Conservation (phyloP, 1,140 invertebrate species). For the Euwallacea similis region DNA sequence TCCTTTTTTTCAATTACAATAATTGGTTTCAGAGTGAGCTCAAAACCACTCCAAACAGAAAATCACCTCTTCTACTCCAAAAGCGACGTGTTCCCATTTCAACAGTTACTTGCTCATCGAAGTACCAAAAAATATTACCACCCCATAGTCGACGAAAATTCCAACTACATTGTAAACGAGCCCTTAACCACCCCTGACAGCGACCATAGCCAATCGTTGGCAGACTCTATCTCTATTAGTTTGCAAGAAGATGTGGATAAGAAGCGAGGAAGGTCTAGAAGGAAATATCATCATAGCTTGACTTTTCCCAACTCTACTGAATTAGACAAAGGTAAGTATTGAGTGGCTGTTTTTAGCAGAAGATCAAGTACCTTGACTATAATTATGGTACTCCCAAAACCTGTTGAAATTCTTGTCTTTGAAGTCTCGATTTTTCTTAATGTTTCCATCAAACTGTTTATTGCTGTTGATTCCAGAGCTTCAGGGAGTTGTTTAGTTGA, state of each 20-base stretch:
- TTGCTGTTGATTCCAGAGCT: background rate
- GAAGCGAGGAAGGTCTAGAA: constrained; percentile 25
- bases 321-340: constrained; percentile 10
- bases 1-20: too few relatives aligned
- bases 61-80: constrained; percentile 36
- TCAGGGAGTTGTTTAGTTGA: constrained; percentile 11
- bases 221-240: too few relatives aligned
- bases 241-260: constrained; percentile 12
- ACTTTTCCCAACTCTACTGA: constrained; percentile 20
- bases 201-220: background rate
- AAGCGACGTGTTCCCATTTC: constrained; percentile 42
- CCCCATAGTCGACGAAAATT: constrained; percentile 28
- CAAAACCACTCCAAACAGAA: background rate
- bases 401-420: constrained; percentile 24
- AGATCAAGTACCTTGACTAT: background rate
- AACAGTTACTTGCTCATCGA: constrained; percentile 19
- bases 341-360: background rate
- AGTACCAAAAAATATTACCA: background rate
- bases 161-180: constrained; percentile 34
- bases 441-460: constrained; percentile 7
- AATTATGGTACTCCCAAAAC: constrained; percentile 22
- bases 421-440: constrained; percentile 5
- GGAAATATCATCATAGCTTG: constrained; percentile 33
- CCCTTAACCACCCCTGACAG: constrained; percentile 28
- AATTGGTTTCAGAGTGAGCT: background rate